Base-by-base conservation (phyloP, 2,113 vertebrate genomes). In the Spilogale gracilis region DNA sequence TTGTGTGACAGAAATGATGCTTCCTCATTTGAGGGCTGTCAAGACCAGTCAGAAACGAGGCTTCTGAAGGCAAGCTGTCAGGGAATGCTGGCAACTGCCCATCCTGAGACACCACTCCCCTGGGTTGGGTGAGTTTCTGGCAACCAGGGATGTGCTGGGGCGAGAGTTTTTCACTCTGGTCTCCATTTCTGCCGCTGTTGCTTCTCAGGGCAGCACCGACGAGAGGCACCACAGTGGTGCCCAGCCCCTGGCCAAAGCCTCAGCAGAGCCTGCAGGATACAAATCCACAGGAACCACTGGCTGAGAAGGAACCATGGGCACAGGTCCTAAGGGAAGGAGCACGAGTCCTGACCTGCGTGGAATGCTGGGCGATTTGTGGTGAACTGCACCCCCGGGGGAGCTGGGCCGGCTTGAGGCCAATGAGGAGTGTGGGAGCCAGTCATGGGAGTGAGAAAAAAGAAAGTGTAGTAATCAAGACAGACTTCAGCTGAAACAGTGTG, bases 291-390 rank as follows among this genome's bases (percentile, higher is more conserved):
- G 10, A 9, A 71, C 23, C 56, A 2, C 13, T 43, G 61, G 50
- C 74, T 61, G 56, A 45, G 4, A 30, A 65, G 25, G 45, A 52
- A 50, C 67, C 32, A 2, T 0, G 3, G 50, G 27, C 3, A 8
- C 45, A 52, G 91, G 56, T 58, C 56, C 69, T 7, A 45, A 32
- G n/a, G 12, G 1, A 45, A 83, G 18, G 85, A 20, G 3, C 3
- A 1, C 0, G 0, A 9, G 16, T 9, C 5, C 14, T 27, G 23
- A 54, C 43, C 13, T 32, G n/a, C 6, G 9, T 56, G 30, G 73
- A 32, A 61, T 13, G 60, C 56, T 3, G 27, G 18, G 84, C 87
- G 87, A 92, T 50, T 83, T 81, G 95, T 61, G 79, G 90, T 86
- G 94, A 79, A 74, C 74, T 61, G 9, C 85, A 60, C 5, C 2